Percentiles rank a stretch among this genome's conserved stretches.
These are phyloP conservation scores for Cherax destructor DNA, from an alignment of 1,140 invertebrate species.

Conservation along the genomic window DNA sequence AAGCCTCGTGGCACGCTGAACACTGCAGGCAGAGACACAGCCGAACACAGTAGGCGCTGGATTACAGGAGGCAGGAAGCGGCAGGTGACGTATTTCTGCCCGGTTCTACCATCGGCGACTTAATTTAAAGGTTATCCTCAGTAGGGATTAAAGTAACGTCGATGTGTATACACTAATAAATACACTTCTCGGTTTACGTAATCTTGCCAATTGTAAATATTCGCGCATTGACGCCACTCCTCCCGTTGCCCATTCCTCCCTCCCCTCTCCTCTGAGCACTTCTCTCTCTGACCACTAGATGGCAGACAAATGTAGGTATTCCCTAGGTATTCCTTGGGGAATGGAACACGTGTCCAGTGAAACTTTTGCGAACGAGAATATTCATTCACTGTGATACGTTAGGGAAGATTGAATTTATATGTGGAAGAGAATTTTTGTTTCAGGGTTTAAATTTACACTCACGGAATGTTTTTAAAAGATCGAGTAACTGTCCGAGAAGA, in stretches of 20 bases:
- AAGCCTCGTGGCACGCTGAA: too few species aligned
- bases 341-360: background rate
- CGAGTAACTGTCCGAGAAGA: background rate
- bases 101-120: too few species aligned
- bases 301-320: background rate
- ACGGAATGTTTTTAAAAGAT: background rate
- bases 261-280: background rate
- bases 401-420: background rate
- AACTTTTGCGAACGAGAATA: background rate
- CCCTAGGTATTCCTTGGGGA: too few species aligned
- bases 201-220: background rate
- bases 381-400: background rate
- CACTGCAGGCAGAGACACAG: too few species aligned
- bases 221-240: background rate
- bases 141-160: too few species aligned
- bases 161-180: background rate
- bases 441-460: background rate
- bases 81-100: too few species aligned
- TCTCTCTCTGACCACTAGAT: background rate
- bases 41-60: too few species aligned
- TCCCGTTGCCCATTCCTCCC: too few species aligned
- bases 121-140: too few species aligned
- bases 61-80: too few species aligned
- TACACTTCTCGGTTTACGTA: background rate
- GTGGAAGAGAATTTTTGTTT: background rate